Conservation (phyloP, 2,797 vertebrate genomes). For the Synaphobranchus kaupii region DNA sequence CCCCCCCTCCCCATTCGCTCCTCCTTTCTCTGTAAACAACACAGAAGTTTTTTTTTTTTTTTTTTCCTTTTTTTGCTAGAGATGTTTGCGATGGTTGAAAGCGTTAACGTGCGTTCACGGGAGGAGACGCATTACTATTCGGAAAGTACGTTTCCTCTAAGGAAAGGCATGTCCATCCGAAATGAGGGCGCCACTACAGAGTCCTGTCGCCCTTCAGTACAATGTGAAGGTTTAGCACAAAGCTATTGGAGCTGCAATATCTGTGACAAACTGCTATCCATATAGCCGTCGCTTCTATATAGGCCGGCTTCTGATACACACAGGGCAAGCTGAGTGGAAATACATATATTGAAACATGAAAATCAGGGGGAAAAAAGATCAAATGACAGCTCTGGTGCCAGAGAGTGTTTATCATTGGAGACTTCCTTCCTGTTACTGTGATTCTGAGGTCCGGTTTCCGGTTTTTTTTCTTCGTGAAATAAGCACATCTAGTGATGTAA, state of each 20-base stretch:
- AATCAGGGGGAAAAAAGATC: not conserved
- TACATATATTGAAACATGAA: not conserved
- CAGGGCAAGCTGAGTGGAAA: not conserved
- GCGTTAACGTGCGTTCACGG: not conserved
- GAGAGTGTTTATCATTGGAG: not conserved
- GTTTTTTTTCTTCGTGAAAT: not conserved
- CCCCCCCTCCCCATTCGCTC: not conserved
- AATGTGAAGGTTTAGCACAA: not conserved
- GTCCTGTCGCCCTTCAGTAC: not conserved
- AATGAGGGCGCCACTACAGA: not conserved
- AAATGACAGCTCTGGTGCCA: not conserved
- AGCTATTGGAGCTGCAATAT: not conserved
- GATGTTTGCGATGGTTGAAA: not conserved
- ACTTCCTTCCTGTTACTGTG: slow-evolving; percentile 1
- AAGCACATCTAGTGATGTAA: not conserved
- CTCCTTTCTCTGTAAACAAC: slow-evolving; percentile 19
- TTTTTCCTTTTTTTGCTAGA: not conserved
- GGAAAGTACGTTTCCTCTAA: not conserved
- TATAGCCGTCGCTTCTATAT: not conserved
- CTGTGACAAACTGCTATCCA: not conserved
- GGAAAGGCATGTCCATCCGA: not conserved
- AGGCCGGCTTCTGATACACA: not conserved
- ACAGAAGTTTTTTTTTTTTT: not conserved
- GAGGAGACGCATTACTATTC: not conserved
- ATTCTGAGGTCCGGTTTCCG: not conserved